phyloP scores from a whole-genome alignment of 2,113 vertebrate genomes.

The Serilophus lunatus region DNA sequence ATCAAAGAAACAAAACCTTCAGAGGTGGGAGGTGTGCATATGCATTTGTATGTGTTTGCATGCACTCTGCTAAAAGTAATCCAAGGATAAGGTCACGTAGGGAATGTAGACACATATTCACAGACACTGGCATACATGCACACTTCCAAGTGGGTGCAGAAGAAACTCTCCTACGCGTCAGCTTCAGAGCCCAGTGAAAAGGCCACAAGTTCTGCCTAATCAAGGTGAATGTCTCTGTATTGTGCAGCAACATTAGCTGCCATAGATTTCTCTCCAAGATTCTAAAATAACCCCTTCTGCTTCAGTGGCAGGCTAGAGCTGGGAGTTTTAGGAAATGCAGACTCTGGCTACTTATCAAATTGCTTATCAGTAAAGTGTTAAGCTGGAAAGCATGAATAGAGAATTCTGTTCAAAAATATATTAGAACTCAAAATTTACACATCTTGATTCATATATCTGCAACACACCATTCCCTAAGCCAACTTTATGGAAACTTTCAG shows the following conservation, averaged over 20 bases:
- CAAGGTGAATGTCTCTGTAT: not conserved
- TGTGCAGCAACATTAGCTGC: not conserved
- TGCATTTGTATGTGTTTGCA: not conserved
- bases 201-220: not conserved
- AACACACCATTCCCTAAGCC: not conserved
- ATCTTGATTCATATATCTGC: not conserved
- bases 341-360: not conserved
- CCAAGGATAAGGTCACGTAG: not conserved
- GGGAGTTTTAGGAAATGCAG: not conserved
- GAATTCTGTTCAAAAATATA: not conserved
- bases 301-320: not conserved
- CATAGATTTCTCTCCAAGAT: not conserved
- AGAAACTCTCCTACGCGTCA: not conserved
- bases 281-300: not conserved
- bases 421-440: not conserved
- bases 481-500: not conserved
- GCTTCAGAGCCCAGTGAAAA: not conserved
- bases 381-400: not conserved
- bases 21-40: rapidly evolving
- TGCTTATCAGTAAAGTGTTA: not conserved
- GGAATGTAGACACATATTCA: not conserved
- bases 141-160: not conserved
- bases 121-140: not conserved
- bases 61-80: not conserved
- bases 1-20: not conserved